Conservation (phyloP, 2,797 vertebrate species). For the Perodicticus potto region DNA sequence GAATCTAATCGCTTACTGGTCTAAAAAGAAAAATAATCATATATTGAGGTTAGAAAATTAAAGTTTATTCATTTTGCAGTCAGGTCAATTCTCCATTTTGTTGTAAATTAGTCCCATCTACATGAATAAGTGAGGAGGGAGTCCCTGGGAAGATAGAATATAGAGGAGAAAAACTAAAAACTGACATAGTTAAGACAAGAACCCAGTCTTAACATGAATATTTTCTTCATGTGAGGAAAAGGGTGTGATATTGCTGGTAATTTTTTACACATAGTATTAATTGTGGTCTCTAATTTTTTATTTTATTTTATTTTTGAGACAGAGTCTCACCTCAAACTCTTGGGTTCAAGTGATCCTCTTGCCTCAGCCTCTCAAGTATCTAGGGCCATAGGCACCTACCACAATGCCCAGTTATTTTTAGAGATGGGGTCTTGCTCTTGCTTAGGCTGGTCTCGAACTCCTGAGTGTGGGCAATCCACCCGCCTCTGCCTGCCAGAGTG, state of each 20-base stretch:
- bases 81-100: neutral
- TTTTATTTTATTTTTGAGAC: too few relatives aligned
- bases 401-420: too few relatives aligned
- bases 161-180: neutral
- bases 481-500: too few relatives aligned
- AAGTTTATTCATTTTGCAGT: neutral
- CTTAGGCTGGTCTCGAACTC: too few relatives aligned
- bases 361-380: too few relatives aligned
- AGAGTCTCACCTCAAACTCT: too few relatives aligned
- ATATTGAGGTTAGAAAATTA: constrained; percentile 11
- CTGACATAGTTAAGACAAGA: neutral
- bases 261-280: neutral
- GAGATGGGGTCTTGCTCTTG: too few relatives aligned
- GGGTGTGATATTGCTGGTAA: neutral
- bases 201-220: neutral
- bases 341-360: too few relatives aligned
- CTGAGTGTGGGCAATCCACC: too few relatives aligned
- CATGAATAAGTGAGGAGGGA: neutral
- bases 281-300: too few relatives aligned
- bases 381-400: too few relatives aligned
- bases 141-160: neutral
- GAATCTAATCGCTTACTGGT: neutral
- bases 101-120: neutral
- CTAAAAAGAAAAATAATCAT: neutral
- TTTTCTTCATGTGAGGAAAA: constrained; percentile 23